Conservation (phyloP, 2,888 invertebrate genomes). For the Ormyrus labotus region DNA sequence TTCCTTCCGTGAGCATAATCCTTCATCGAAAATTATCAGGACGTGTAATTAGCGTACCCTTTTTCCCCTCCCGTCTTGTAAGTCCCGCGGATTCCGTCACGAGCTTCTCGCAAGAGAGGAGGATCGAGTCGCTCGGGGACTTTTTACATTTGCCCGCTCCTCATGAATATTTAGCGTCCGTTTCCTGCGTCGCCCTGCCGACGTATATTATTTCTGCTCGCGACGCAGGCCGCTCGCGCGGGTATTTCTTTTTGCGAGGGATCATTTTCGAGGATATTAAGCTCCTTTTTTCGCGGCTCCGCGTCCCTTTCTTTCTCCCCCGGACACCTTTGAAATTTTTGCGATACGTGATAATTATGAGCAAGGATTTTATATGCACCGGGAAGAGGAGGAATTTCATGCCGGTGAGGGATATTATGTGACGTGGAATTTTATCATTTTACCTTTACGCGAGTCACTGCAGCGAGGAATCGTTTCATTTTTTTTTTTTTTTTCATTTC, state of each 20-base stretch:
- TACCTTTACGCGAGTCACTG: background rate
- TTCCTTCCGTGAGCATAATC: constrained; percentile 23
- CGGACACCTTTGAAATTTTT: constrained; percentile 26
- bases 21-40: constrained; percentile 45
- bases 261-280: constrained; percentile 41
- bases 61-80: constrained; percentile 15
- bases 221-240: background rate
- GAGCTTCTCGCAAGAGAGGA: constrained; percentile 34
- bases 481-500: background rate
- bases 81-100: constrained; percentile 33
- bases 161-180: constrained; percentile 54
- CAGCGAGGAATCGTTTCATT: background rate
- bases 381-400: no score
- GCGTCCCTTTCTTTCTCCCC: background rate
- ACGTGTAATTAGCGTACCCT: constrained; percentile 42
- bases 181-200: constrained; percentile 41
- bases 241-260: constrained; percentile 10
- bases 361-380: constrained; percentile 16
- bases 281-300: background rate
- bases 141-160: constrained; percentile 7
- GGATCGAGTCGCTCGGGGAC: background rate
- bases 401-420: no score
- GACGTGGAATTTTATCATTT: no score
- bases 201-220: constrained; percentile 36
- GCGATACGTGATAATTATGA: constrained; percentile 39